Evolutionary conservation across 2,888 invertebrate species (phyloP), one percentile per base, ranked within the genome.

Genomic region (Cephus nigrinus): DNA sequence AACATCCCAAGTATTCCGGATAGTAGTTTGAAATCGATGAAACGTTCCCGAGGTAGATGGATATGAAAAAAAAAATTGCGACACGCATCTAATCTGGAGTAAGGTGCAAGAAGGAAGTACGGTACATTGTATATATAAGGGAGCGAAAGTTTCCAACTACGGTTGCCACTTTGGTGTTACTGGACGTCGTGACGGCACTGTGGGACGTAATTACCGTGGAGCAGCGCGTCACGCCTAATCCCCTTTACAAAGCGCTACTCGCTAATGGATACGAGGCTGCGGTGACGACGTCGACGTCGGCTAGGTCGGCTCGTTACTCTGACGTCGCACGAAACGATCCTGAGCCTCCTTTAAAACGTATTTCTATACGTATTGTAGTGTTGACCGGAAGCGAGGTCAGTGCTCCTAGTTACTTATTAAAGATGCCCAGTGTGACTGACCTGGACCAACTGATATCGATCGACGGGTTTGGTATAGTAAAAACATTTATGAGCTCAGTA

Each of bases 241-340:
- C 83, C 85, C 84, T 88, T 88, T 84, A 85, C 87, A 85, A 86
- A 86, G 86, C 86, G 84, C 87, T 88, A 86, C 84, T 84, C 82
- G 85, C 84, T 88, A 87, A 88, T 88, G 86, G 83, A 85, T 84
- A 85, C 83, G 78, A 78, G 76, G 77, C 55, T 55, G 55, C 55
- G 55, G 23, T 55, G 55, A 9, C 55, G 55, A 55, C 55, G 55
- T 9, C 23, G 55, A 55, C 55, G 55, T 55, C 40, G 40, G 15
- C 40, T 40, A 40, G 2, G 15, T 15, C 40, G 23, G 55, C 55
- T 55, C 55, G 55, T 55, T 55, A 55, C 55, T 23, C 55, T 9
- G 55, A 55, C 3, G 55, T 55, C 55, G 55, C 55, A 23, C 55
- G 55, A 55, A 55, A 55, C 55, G 55, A 55, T 55, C 55, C 55